Base-by-base conservation (phyloP, 2,113 vertebrate species). In the Choloepus hoffmanni region DNA sequence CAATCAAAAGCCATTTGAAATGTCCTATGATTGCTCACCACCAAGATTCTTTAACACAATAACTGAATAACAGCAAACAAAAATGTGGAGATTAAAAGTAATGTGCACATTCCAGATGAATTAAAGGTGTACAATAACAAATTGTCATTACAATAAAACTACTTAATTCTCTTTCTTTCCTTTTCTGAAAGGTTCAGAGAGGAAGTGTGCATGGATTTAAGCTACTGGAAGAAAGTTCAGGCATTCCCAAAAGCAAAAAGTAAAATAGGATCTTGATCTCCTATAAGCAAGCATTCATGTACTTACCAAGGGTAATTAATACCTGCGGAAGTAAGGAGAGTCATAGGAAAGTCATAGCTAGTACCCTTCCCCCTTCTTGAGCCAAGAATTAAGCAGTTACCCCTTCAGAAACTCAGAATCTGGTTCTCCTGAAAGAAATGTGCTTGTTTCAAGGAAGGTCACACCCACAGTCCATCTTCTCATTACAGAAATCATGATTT, bases 1-100 rank as follows among this genome's bases (percentile, higher is more conserved):
- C 60, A 90, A 95, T 81, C 36, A 65, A 72, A 30, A 28, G 87
- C 13, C 19, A 85, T 43, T 89, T 85, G 21, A 90, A 85, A 93
- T 62, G 33, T 45, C 18, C 53, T 67, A 9, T 48, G 62, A 83
- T 68, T 88, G 48, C 50, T 63, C 45, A 86, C 36, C 36, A 63
- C 5, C 4, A 14, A 24, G 30, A 89, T 86, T 82, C 40, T 67
- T 50, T 67, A 68, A 48, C 43, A 55, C 53, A 70, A 50, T 82
- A 89, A 45, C 73, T 92, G 58, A 91, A 77, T 93, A 85, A 83
- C 15, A 67, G 10, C 62, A 68, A 76, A 90, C 50, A 86, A 82
- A 96, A 93, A 43, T 26, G 7, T 13, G 91, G 48, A 67, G 21
- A 60, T 68, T 85, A 77, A 93, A 93, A 76, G 94, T 36, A 79